Conservation (phyloP, 2,888 invertebrate genomes). For the Hemicrepidius hirtus region DNA sequence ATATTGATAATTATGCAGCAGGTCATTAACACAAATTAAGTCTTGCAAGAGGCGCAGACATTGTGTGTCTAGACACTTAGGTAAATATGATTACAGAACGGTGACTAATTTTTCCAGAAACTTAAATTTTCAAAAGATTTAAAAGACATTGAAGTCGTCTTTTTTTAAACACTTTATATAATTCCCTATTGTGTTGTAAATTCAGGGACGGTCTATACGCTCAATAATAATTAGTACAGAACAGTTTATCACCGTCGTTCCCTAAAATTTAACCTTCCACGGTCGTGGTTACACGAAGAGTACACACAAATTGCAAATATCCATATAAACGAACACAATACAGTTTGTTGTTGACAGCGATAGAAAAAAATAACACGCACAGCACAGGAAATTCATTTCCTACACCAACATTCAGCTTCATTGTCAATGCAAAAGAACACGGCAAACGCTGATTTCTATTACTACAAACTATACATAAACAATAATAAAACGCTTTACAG, state of each 20-base stretch:
- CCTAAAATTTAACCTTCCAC: constrained; percentile 1
- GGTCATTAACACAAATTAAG: too few species aligned
- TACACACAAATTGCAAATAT: constrained; percentile 26
- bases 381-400: constrained; percentile 57
- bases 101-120: too few species aligned
- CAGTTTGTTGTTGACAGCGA: constrained; percentile 34
- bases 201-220: too few species aligned
- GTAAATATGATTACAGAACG: too few species aligned
- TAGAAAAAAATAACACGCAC: constrained; percentile 43
- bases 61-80: too few species aligned
- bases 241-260: constrained; percentile 6
- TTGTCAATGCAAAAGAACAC: constrained; percentile 55
- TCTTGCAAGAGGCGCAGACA: too few species aligned
- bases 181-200: too few species aligned
- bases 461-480: constrained; percentile 41
- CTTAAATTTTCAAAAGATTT: too few species aligned
- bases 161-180: too few species aligned
- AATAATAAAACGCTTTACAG: constrained; percentile 1
- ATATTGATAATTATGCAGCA: too few species aligned
- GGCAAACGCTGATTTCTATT: constrained; percentile 50
- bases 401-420: constrained; percentile 49
- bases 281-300: not conserved
- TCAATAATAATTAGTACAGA: not conserved
- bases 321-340: constrained; percentile 32
- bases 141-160: too few species aligned